Evolutionary conservation across 1,140 invertebrate genomes (phyloP), one percentile per base, ranked within the genome.

Genomic region (Portunus trituberculatus): DNA sequence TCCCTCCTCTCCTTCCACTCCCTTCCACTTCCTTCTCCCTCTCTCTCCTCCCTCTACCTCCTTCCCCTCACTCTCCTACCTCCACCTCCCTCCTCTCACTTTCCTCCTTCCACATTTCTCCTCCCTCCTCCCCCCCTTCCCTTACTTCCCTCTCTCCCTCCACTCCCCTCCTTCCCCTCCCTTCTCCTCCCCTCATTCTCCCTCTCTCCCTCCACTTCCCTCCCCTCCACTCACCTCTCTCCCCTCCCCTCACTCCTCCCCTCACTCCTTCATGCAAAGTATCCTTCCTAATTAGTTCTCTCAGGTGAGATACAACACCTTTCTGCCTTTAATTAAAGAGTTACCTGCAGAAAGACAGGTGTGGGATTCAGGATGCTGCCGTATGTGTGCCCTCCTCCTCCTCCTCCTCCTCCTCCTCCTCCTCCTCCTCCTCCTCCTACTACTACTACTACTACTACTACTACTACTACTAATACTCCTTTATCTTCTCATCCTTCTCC

Each of bases 181-280:
- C 14, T 7, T 52, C 48, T 52, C 48, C 48, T 52, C 14, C 48
- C 48, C 14, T 52, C 48, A 7, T 14, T 52, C 14, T 52, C 48
- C 48, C 14, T 52, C 59, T 76, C 59, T 20, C 4, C 20, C 59
- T 25, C 59, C 20, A 4, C 59, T 20, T 76, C 20, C 59, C 59
- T 76, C 20, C 59, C 59, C 48, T 52, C 48, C 48, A 6, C 14
- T 52, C 48, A 6, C 48, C 48, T 14, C 48, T 52, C 14, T 25
- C 59, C 59, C 20, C 59, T 3, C 59, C 20, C 3, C 59, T 20
- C 10, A 4, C 20, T 25, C 59, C 20, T 7, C 67, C 6, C 2
- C 67, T 76, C 67, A 76, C 67, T 76, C n/a, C 67, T n/a, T 76
- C 67, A 76, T 76, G 67, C 67, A 76, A 76, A 76, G 67, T 76